A percentile compares a stretch with the other conserved stretches of the same genome.
Evolutionary conservation across 2,888 invertebrate genomes (phyloP).

Genomic region (Eupithecia insigniata): DNA sequence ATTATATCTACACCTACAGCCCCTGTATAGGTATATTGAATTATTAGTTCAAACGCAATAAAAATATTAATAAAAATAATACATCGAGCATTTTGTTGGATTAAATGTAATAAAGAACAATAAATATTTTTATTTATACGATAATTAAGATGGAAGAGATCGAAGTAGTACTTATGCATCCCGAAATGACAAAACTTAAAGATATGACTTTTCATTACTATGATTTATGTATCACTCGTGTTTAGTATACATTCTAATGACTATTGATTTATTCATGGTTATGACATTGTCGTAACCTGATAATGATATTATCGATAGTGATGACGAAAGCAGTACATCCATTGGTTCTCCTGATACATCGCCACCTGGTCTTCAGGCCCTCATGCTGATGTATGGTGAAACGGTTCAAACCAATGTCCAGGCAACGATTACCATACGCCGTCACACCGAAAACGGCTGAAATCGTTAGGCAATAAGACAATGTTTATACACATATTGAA

Average conservation of each 20-base stretch:
- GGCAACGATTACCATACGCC: constrained; percentile 62
- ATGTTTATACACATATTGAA: neutral
- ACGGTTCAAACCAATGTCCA: constrained; percentile 60
- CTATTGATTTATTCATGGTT: constrained; percentile 25
- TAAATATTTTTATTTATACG: neutral
- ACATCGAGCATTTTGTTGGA: neutral
- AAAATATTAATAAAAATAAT: neutral
- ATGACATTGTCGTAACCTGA: constrained; percentile 32
- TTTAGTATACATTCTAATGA: neutral
- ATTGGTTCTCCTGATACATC: constrained; percentile 49
- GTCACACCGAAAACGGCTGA: constrained; percentile 66
- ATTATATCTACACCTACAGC: neutral
- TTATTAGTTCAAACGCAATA: neutral
- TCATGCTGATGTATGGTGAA: constrained; percentile 73
- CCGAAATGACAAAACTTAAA: neutral
- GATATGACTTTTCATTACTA: neutral
- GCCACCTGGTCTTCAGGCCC: constrained; percentile 59
- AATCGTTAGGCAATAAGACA: constrained; percentile 8
- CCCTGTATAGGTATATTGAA: neutral
- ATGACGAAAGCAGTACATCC: constrained; percentile 55
- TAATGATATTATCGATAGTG: constrained; percentile 47
- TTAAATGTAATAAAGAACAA: neutral
- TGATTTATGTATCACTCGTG: neutral
- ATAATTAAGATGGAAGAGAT: neutral
- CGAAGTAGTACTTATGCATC: neutral